Evolutionary conservation across 2,113 vertebrate genomes (phyloP).

Genomic region (Gobius niger): DNA sequence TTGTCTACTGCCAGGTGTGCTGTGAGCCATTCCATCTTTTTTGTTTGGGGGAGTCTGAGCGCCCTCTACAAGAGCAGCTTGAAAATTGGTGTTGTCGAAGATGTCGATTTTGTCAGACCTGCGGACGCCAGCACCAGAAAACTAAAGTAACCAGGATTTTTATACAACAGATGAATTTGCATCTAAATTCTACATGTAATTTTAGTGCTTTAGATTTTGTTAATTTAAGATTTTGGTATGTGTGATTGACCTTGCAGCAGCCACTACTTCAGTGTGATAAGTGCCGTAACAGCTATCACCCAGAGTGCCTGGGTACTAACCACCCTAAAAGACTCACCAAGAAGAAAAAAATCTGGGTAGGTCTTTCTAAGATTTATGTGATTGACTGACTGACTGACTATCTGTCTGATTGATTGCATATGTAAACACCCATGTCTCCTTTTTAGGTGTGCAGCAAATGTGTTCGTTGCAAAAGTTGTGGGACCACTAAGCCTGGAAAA

Average conservation of each 20-base stretch:
- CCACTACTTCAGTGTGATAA: slow-evolving; percentile 97
- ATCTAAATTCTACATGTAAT: neutral
- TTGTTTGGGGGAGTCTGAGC: slow-evolving; percentile 95
- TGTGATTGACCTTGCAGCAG: slow-evolving; percentile 61
- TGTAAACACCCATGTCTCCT: slow-evolving; percentile 10
- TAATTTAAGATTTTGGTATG: neutral
- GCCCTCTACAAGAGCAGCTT: slow-evolving; percentile 94
- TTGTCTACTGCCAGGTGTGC: slow-evolving; percentile 99
- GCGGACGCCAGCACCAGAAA: slow-evolving; percentile 93
- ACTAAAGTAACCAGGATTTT: slow-evolving; percentile 84
- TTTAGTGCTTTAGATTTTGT: too few relatives aligned
- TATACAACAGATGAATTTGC: neutral
- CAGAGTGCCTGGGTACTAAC: slow-evolving; percentile 99
- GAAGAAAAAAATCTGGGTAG: slow-evolving; percentile 98
- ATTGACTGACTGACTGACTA: too few relatives aligned
- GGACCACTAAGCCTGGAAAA: slow-evolving; percentile 96
- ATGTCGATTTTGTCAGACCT: slow-evolving; percentile 96
- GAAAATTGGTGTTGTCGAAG: slow-evolving; percentile 99
- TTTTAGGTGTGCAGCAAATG: slow-evolving; percentile 95
- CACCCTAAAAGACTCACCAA: slow-evolving; percentile 97
- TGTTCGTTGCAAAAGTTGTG: slow-evolving; percentile 96
- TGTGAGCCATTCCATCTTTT: slow-evolving; percentile 99
- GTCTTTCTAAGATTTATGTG: slow-evolving; percentile 4
- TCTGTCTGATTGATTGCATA: neutral
- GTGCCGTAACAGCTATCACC: slow-evolving; percentile 99